Conservation (phyloP, 2,888 invertebrate genomes). For the Empis stercorea region DNA sequence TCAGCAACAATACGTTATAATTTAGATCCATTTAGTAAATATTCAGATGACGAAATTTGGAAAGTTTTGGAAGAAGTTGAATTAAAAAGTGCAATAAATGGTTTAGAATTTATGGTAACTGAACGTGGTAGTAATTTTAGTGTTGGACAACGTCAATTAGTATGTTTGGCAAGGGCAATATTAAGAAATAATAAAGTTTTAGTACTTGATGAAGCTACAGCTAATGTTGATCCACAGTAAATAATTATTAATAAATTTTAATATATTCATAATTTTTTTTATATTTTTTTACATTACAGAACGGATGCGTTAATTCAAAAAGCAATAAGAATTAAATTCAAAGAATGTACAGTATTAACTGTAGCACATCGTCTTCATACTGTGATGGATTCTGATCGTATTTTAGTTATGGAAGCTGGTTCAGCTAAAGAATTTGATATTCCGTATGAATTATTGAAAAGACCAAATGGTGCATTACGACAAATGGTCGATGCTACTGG, state of each 20-base stretch:
- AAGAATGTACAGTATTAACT: slow-evolving; percentile 73
- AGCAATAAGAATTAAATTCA: slow-evolving; percentile 69
- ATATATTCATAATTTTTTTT: background rate
- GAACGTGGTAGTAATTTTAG: slow-evolving; percentile 49
- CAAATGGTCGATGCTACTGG: slow-evolving; percentile 62
- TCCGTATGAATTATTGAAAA: slow-evolving; percentile 50
- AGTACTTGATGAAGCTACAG: slow-evolving; percentile 57
- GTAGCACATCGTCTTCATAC: slow-evolving; percentile 87
- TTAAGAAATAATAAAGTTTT: slow-evolving; percentile 47
- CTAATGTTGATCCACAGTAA: slow-evolving; percentile 52
- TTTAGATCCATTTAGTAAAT: slow-evolving; percentile 44
- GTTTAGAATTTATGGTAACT: slow-evolving; percentile 42
- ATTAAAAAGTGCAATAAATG: slow-evolving; percentile 37
- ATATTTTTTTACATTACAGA: slow-evolving; percentile 34
- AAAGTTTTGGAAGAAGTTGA: slow-evolving; percentile 37
- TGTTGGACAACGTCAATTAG: slow-evolving; percentile 53
- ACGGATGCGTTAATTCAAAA: slow-evolving; percentile 76
- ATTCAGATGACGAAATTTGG: slow-evolving; percentile 31
- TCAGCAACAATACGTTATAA: slow-evolving; percentile 51
- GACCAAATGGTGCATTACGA: slow-evolving; percentile 46
- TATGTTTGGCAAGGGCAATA: slow-evolving; percentile 54
- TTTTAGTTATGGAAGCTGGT: slow-evolving; percentile 78
- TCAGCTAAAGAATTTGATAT: slow-evolving; percentile 58
- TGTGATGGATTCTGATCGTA: slow-evolving; percentile 83
- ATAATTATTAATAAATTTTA: slow-evolving; percentile 7